Evolutionary conservation across 1,140 invertebrate genomes (phyloP).

Genomic region (Maconellicoccus hirsutus): DNA sequence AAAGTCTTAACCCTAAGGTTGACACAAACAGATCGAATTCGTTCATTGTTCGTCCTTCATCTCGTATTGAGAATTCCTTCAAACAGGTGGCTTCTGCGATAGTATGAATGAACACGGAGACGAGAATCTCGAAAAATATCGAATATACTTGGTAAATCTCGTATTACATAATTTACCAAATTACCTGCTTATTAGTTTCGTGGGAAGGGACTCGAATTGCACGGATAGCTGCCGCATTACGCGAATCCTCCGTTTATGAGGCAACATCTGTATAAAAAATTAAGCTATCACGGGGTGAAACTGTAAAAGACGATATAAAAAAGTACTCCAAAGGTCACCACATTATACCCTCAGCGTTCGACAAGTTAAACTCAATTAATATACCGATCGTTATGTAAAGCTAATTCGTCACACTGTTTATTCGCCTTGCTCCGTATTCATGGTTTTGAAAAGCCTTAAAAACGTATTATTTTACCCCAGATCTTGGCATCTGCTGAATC

Average conservation of each 20-base stretch:
- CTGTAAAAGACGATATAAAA: too few relatives aligned
- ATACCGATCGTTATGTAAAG: neutral
- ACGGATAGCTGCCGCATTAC: neutral
- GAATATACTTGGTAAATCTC: neutral
- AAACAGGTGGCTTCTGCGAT: neutral
- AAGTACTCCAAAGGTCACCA: neutral
- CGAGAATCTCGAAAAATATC: neutral
- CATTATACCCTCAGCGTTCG: too few relatives aligned
- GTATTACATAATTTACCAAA: neutral
- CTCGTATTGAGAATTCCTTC: neutral
- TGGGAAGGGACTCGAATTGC: neutral
- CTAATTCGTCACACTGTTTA: neutral
- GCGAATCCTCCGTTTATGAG: too few relatives aligned
- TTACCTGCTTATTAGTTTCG: conserved; percentile 4
- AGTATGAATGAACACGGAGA: neutral
- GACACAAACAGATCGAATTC: conserved; percentile 8
- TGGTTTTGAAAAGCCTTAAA: neutral
- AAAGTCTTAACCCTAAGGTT: neutral
- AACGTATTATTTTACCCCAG: neutral
- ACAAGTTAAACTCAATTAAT: neutral
- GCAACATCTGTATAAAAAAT: too few relatives aligned
- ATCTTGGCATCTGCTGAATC: neutral
- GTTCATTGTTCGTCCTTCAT: neutral
- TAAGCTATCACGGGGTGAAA: too few relatives aligned
- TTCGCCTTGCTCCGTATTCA: too few relatives aligned